phyloP scores from a whole-genome alignment of 2,888 invertebrate species.

The Lottia gigantea region DNA sequence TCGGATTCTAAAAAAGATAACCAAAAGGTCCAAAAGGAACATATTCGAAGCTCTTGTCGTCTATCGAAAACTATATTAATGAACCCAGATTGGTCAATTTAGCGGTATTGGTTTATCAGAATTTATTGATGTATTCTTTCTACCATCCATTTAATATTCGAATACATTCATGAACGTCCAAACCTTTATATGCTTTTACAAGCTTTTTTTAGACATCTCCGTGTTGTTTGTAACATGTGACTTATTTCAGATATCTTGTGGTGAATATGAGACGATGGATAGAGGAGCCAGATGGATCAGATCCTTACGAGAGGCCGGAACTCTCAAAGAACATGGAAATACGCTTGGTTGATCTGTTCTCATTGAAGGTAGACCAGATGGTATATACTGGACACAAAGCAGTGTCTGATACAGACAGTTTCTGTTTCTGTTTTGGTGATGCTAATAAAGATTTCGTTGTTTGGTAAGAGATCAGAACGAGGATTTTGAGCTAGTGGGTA shows the following conservation, averaged over 20 bases:
- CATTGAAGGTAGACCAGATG: neutral
- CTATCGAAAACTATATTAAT: too few relatives aligned
- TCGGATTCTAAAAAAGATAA: too few relatives aligned
- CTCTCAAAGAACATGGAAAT: neutral
- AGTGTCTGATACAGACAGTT: neutral
- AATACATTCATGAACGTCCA: too few relatives aligned
- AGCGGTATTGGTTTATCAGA: too few relatives aligned
- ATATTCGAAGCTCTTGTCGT: too few relatives aligned
- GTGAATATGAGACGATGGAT: neutral
- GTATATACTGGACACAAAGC: slow-evolving; percentile 1
- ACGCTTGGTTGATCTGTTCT: neutral
- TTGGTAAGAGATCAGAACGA: neutral
- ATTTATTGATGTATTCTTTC: too few relatives aligned
- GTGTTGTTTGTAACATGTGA: neutral
- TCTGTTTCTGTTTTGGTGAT: slow-evolving; percentile 4
- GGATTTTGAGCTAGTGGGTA: too few relatives aligned
- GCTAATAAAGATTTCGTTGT: slow-evolving; percentile 5
- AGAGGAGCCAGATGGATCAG: neutral
- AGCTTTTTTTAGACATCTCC: too few relatives aligned
- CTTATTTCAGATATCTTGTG: neutral
- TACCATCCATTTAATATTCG: too few relatives aligned
- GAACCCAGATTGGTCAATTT: too few relatives aligned
- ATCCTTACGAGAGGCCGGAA: neutral
- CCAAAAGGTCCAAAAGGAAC: too few relatives aligned
- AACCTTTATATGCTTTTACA: too few relatives aligned